phyloP scores from a whole-genome alignment of 1,140 invertebrate genomes.

The Lucilia cuprina region DNA sequence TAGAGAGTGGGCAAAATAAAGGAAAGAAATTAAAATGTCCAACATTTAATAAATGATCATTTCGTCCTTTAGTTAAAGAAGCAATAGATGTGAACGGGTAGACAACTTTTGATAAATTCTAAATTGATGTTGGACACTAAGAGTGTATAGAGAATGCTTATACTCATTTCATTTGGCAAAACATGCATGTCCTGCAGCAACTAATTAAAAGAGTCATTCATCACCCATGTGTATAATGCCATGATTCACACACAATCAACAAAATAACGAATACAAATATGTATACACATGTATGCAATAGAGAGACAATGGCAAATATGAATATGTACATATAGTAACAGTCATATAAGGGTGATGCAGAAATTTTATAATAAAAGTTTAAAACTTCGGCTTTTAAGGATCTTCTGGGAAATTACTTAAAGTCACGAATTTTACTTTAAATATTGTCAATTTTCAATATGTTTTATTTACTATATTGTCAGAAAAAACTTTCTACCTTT shows the following conservation, averaged over 20 bases:
- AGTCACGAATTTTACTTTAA: too few species aligned
- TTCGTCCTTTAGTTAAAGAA: not conserved
- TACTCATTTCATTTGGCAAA: slow-evolving; percentile 54
- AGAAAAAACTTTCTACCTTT: too few species aligned
- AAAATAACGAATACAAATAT: not conserved
- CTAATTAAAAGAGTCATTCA: slow-evolving; percentile 63
- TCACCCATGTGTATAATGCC: slow-evolving; percentile 54
- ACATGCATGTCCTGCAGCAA: slow-evolving; percentile 63
- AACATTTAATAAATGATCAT: not conserved
- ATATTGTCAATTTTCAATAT: too few species aligned
- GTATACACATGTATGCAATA: too few species aligned
- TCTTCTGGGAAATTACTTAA: too few species aligned
- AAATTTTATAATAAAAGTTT: too few species aligned
- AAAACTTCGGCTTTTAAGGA: too few species aligned
- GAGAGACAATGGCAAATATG: too few species aligned
- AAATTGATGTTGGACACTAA: not conserved
- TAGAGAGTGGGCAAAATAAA: not conserved
- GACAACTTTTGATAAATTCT: not conserved
- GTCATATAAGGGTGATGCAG: too few species aligned
- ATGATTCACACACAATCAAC: slow-evolving; percentile 14
- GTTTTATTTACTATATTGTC: too few species aligned
- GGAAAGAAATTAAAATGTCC: not conserved
- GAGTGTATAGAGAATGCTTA: not conserved
- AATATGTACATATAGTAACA: too few species aligned
- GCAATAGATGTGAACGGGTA: not conserved